Evolutionary conservation across 2,888 invertebrate species (phyloP).

Genomic region (Nudaria mundana): DNA sequence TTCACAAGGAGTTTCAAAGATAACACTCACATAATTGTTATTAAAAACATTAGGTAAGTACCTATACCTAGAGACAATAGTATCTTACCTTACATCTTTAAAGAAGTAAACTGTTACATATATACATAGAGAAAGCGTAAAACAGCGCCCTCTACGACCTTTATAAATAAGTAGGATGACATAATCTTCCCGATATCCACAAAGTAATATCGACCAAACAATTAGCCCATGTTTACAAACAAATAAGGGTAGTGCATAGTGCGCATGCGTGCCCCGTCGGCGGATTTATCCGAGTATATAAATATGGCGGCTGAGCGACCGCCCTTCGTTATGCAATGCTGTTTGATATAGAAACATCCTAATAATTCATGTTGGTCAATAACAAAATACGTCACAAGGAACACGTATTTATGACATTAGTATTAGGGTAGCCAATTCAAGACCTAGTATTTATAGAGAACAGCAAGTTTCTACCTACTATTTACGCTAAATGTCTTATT

Average conservation of each 20-base stretch:
- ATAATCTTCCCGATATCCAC: slow-evolving; percentile 46
- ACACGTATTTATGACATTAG: slow-evolving; percentile 28
- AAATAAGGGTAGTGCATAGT: slow-evolving; percentile 36
- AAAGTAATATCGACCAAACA: slow-evolving; percentile 57
- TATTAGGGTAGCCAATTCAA: slow-evolving; percentile 4
- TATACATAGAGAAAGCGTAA: slow-evolving; percentile 10
- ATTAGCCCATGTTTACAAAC: slow-evolving; percentile 52
- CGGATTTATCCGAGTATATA: slow-evolving; percentile 40
- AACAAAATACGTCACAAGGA: slow-evolving; percentile 35
- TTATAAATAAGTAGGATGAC: slow-evolving; percentile 39
- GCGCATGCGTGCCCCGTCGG: slow-evolving; percentile 48
- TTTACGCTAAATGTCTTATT: slow-evolving; percentile 21
- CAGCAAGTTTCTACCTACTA: slow-evolving; percentile 26
- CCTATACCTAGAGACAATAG: too few species aligned
- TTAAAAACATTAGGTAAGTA: too few species aligned
- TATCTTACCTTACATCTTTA: too few species aligned
- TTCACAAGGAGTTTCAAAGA: too few species aligned
- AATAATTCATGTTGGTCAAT: slow-evolving; percentile 39
- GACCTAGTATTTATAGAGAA: not conserved
- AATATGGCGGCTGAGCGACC: slow-evolving; percentile 50
- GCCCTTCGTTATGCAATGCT: slow-evolving; percentile 60
- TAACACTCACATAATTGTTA: too few species aligned
- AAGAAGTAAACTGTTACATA: too few species aligned
- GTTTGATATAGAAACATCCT: slow-evolving; percentile 58
- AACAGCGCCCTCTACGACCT: slow-evolving; percentile 29